phyloP scores from a whole-genome alignment of 2,888 invertebrate genomes.

The Cordilura impudica region DNA sequence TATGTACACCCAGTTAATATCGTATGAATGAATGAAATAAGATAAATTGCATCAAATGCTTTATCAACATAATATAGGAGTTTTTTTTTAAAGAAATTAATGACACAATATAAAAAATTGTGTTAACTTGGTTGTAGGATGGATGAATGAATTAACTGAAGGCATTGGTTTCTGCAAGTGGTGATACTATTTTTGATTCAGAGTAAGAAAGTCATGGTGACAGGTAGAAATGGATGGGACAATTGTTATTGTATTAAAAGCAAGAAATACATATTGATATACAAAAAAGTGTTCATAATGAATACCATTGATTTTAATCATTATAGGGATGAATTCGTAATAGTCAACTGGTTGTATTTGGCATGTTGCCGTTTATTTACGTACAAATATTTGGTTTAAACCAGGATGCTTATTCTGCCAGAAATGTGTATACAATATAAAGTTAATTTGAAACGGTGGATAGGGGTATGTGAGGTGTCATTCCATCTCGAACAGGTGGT shows the following conservation, averaged over 20 bases:
- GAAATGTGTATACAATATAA: no score
- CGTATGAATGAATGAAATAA: constrained; percentile 29
- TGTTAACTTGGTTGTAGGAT: no score
- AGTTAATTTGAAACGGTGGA: no score
- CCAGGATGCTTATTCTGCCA: no score
- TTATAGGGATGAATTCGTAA: no score
- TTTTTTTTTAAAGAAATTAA: constrained; percentile 5
- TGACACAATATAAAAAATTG: background rate
- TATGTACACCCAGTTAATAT: background rate
- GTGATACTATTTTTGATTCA: background rate
- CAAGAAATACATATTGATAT: background rate
- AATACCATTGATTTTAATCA: no score
- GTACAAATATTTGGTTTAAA: no score
- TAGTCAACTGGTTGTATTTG: no score
- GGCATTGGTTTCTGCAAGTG: constrained; percentile 1
- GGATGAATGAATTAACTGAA: background rate
- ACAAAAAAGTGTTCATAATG: background rate
- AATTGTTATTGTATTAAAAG: background rate
- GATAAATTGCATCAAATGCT: constrained; percentile 29
- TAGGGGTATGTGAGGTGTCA: no score
- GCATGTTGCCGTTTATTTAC: no score
- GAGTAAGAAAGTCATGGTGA: constrained; percentile 43
- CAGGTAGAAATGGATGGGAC: constrained; percentile 10
- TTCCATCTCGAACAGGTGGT: no score
- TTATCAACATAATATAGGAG: constrained; percentile 4